Evolutionary conservation across 2,888 invertebrate species (phyloP), one percentile per base, ranked within the genome.

Genomic region (Antheraea assamensis): DNA sequence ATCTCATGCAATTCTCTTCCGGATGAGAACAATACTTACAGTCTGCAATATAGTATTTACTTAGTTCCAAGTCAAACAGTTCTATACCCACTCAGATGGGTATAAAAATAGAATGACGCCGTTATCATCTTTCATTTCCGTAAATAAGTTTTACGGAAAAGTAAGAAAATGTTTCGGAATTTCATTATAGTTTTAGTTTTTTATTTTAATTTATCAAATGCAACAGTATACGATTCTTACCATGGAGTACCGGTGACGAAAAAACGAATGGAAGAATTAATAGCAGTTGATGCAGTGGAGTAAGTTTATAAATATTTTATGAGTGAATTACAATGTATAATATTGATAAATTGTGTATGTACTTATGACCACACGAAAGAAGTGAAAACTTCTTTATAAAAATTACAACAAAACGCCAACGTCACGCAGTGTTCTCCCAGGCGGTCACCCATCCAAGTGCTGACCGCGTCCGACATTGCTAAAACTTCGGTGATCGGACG

Each of bases 271-370:
- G n/a, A 17, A 30, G 68, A 72, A 8, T 68, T 68, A 17, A 19
- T 30, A 31, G 42, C 52, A 27, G 49, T 19, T 17, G 52, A 31
- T 31, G 31, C 15, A 49, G 66, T 30, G 13, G 66, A 72, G 72
- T 72, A 68, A 72, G 72, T 68, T 42, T 10, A 24, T 58, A 35
- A n/a, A 55, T 71, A 13, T n/a, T n/a, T n/a, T n/a, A n/a, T n/a
- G n/a, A n/a, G n/a, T n/a, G n/a, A n/a, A n/a, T n/a, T n/a, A n/a
- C n/a, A n/a, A n/a, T n/a, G n/a, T n/a, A n/a, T n/a, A n/a, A n/a
- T n/a, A n/a, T n/a, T n/a, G n/a, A n/a, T n/a, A n/a, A n/a, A n/a
- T n/a, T n/a, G n/a, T n/a, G n/a, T n/a, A n/a, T n/a, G n/a, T n/a
- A n/a, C n/a, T n/a, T n/a, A n/a, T n/a, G n/a, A n/a, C n/a, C n/a